Percentiles rank a stretch among this genome's conserved stretches.
phyloP scores from a whole-genome alignment of 2,113 vertebrate species.

The Anolis carolinensis region DNA sequence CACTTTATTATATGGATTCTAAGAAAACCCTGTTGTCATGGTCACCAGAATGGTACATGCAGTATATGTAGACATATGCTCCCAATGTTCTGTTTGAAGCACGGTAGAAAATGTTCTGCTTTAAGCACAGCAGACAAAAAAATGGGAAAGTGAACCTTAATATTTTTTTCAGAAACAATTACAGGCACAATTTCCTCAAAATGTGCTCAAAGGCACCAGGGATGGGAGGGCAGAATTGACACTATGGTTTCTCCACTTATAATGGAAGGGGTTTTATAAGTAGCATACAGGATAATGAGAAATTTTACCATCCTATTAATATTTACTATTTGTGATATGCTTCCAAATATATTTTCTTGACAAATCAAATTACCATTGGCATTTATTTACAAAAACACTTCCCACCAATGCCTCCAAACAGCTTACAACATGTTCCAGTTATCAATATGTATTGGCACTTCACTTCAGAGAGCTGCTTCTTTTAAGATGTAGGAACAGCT shows the following conservation, averaged over 20 bases:
- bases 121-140: constrained; percentile 38
- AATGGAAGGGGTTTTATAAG: constrained; percentile 24
- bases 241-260: background rate
- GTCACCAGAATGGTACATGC: constrained; percentile 70
- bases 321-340: constrained; percentile 10
- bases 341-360: constrained; percentile 12
- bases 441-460: background rate
- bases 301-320: background rate
- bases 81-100: constrained; percentile 65
- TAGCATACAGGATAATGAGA: background rate
- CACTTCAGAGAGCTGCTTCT: background rate
- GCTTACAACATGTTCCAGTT: background rate
- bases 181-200: constrained; percentile 7
- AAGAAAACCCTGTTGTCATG: constrained; percentile 63
- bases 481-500: background rate
- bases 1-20: background rate
- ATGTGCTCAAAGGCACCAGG: background rate
- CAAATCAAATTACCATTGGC: constrained; percentile 2
- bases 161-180: constrained; percentile 39
- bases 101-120: constrained; percentile 54
- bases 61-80: constrained; percentile 49
- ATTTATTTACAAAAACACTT: constrained; percentile 4
- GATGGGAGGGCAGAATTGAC: background rate
- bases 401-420: background rate
- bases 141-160: background rate